Base-by-base conservation (phyloP, 1,140 invertebrate species). In the Streblospio benedicti region DNA sequence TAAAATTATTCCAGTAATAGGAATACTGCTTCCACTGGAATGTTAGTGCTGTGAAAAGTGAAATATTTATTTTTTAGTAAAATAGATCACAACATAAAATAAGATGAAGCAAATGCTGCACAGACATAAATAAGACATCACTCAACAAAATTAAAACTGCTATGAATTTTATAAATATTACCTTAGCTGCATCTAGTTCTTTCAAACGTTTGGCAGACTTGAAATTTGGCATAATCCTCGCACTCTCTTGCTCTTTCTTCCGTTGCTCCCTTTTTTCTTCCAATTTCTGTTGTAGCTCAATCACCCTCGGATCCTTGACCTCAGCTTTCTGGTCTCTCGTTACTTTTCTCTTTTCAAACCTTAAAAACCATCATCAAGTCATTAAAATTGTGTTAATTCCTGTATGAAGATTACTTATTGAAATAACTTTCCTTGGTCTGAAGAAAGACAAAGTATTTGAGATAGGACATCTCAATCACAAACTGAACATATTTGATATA, bases 121-220 rank as follows among this genome's bases (percentile, higher is more conserved):
- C n/a, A n/a, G n/a, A n/a, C n/a, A n/a, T n/a, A 55, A 27, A 58
- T 20, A 18, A 4, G 4, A 55, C 6, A 32, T 9, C 12, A 27
- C 6, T 16, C 16, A n/a, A 12, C 28, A 18, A 6, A 9, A 54
- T n/a, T 55, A 57, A 57, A 6, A 23, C 27, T 6, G 23, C 16
- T 57, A 54, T 53, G 6, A 18, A 12, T 6, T 27, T 18, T 57
- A 14, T 57, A 9, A 18, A n/a, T 18, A 12, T 28, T 53, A 73
- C 73, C 71, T 75, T 76, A 32, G 71, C 69, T 14, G 65, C 64
- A 2, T 71, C 71, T 5, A 74, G 57, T 52, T 51, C 62, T 45
- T 47, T 59, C 9, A 68, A 69, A 43, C 63, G 62, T 18, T 61
- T 51, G 6, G 60, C 49, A 33, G 72, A 69, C 12, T 59, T 38